Evolutionary conservation across 2,888 invertebrate genomes (phyloP), one percentile per base, ranked within the genome.

Genomic region (Suillia variegata): DNA sequence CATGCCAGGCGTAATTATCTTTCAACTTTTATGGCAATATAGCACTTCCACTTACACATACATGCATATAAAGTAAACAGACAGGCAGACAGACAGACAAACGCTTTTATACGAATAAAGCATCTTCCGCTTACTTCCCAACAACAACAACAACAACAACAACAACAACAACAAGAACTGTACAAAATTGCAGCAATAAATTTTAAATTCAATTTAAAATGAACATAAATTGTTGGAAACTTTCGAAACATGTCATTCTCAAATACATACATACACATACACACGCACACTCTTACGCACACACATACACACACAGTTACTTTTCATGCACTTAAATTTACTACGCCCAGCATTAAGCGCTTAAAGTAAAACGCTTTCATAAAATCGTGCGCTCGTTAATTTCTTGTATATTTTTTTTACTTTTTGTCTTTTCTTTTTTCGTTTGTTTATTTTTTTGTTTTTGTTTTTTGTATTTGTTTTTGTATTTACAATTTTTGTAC

Each of bases 151-250:
- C n/a, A n/a, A n/a, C n/a, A n/a, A n/a, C n/a, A n/a, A n/a, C n/a
- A n/a, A n/a, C n/a, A n/a, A n/a, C n/a, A n/a, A n/a, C n/a, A n/a
- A n/a, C n/a, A n/a, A n/a, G n/a, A n/a, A n/a, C n/a, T n/a, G n/a
- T n/a, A n/a, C n/a, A 73, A 71, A 74, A 77, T 75, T 73, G 73
- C 71, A 66, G 77, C 76, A 74, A 79, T 79, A 79, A 79, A 79
- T 79, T 80, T 78, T 68, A 78, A 79, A 79, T 80, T 80, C 80
- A 79, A 79, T 80, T 79, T 80, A 77, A 80, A 79, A 79, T 69
- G 80, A 77, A 80, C 80, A 79, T 80, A 80, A 80, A 79, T 79
- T 80, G 77, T 76, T 79, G 73, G 67, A 71, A 64, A 78, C 75
- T 77, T 80, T 80, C 74, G 76, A 76, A 79, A 79, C 80, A 77